Base-by-base conservation (phyloP, 2,888 invertebrate species). In the Magallana nippona region DNA sequence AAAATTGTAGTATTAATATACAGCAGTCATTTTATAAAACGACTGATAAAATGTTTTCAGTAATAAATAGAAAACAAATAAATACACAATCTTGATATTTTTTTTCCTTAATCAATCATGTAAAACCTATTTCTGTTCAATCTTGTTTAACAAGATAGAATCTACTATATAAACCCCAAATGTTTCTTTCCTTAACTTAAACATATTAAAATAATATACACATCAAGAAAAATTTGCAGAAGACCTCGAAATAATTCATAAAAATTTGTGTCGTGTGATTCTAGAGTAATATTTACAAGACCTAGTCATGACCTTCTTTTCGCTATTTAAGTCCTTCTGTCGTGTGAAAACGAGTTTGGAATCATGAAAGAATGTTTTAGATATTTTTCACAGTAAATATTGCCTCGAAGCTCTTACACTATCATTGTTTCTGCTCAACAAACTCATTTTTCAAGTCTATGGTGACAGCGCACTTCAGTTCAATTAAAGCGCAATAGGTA, bases 401-500 rank as follows among this genome's bases (percentile, higher is more conserved):
- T 71, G 71, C 71, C 71, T 71, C 71, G 32, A 71, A 71, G 71
- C 27, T 71, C 71, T 71, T 71, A 22, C 13, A 71, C 13, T 71
- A 71, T 71, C 71, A 71, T 71, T 71, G 71, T 71, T 71, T 71
- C 71, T 71, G 71, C 32, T 71, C 71, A 71, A 71, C 71, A 71
- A 71, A 22, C 71, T 71, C 71, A 71, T 71, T 71, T 71, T 71
- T 71, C 71, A 71, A 71, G 27, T 32, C 71, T 22, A 71, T 22
- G 71, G 71, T 71, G 71, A 71, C 71, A 71, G 71, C 71, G 22
- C 71, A 22, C 71, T 71, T 71, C 71, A 71, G 71, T 71, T 71
- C 71, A 71, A 71, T 71, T 71, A 71, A 63, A 71, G 71, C 71
- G 71, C 71, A 71, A 71, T 71, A 71, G 71, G 71, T 71, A 71